Conservation (phyloP, 2,888 invertebrate genomes). For the Cecidostiba fungosa region DNA sequence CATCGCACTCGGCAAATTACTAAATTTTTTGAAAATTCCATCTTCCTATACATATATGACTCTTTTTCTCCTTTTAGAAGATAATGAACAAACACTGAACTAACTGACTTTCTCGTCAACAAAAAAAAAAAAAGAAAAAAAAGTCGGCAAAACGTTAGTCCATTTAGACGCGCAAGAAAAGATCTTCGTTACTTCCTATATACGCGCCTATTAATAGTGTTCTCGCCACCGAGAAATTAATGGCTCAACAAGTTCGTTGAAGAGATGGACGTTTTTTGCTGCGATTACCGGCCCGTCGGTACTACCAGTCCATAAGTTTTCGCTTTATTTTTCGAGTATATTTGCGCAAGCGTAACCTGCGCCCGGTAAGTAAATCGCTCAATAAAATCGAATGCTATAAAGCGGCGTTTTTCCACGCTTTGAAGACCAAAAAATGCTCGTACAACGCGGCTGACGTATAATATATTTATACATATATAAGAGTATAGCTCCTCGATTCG, state of each 20-base stretch:
- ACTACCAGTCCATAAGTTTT: conserved; percentile 40
- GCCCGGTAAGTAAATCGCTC: conserved; percentile 28
- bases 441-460: conserved; percentile 2
- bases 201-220: conserved; percentile 37
- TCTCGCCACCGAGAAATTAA: conserved; percentile 48
- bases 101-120: background rate
- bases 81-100: background rate
- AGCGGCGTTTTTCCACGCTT: conserved; percentile 29
- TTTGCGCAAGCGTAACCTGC: conserved; percentile 23
- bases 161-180: conserved; percentile 14
- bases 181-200: conserved; percentile 40
- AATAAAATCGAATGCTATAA: conserved; percentile 55
- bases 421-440: conserved; percentile 37
- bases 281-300: conserved; percentile 22
- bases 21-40: too few relatives aligned
- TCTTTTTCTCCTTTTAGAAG: background rate
- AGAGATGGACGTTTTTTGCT: conserved; percentile 33
- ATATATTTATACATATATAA: background rate
- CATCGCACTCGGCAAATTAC: too few relatives aligned
- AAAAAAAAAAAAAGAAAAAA: too few relatives aligned
- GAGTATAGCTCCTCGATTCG: conserved; percentile 13
- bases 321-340: conserved; percentile 48
- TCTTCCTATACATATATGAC: background rate
- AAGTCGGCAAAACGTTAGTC: conserved; percentile 26
- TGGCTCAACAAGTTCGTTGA: conserved; percentile 41